A percentile compares a stretch with the other conserved stretches of the same genome.
Conservation (phyloP, 2,797 vertebrate genomes). For the Moxostoma hubbsi region DNA sequence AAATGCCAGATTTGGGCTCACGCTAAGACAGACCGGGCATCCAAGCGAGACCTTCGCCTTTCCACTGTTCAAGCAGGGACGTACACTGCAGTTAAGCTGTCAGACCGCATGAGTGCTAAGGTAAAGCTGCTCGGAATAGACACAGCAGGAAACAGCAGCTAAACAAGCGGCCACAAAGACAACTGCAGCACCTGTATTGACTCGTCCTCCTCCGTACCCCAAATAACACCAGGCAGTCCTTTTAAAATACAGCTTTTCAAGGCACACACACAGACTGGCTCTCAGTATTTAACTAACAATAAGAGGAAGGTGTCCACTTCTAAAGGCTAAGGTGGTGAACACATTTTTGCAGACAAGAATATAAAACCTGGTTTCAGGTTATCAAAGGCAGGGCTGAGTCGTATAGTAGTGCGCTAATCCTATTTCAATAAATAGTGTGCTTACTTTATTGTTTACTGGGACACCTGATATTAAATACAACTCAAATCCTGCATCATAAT, state of each 20-base stretch:
- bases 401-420: too few relatives aligned
- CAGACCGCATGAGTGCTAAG: constrained; percentile 60
- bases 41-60: constrained; percentile 56
- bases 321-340: constrained; percentile 16
- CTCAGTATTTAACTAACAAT: constrained; percentile 47
- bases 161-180: constrained; percentile 42
- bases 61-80: constrained; percentile 51
- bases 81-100: constrained; percentile 69
- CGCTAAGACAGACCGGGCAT: constrained; percentile 41
- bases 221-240: constrained; percentile 54
- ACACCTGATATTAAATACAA: constrained; percentile 23
- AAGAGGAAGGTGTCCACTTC: constrained; percentile 25
- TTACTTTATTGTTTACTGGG: background rate
- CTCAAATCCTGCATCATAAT: constrained; percentile 5
- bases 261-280: constrained; percentile 39
- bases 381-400: constrained; percentile 9
- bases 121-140: constrained; percentile 66
- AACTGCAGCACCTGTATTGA: constrained; percentile 57
- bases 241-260: constrained; percentile 53
- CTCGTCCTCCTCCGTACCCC: constrained; percentile 41
- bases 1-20: constrained; percentile 58
- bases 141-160: constrained; percentile 49
- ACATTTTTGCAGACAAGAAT: constrained; percentile 16
- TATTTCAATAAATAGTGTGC: background rate
- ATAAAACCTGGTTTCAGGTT: background rate